Percentiles rank a stretch among this genome's conserved stretches.
These are phyloP conservation scores for Linnaemya vulpina DNA, from an alignment of 2,888 invertebrate species.

Conservation along the genomic window DNA sequence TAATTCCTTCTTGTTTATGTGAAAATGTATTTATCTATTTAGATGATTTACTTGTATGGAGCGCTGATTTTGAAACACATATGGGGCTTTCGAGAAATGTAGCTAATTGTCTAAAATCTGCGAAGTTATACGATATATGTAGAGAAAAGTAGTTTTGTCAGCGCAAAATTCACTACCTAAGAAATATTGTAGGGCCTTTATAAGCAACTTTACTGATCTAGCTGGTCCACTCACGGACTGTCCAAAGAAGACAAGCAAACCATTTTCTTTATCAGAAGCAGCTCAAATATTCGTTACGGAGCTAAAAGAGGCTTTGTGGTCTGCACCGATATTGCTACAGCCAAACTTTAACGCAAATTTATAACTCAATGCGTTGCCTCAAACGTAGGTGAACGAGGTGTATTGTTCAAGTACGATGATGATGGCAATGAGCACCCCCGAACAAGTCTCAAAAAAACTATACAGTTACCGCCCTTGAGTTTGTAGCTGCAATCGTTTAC, in stretches of 20 bases:
- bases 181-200: not conserved
- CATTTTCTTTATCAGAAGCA: not conserved
- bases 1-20: no score
- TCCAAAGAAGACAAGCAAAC: no score
- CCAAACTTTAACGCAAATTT: slow-evolving; percentile 19
- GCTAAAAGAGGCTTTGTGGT: slow-evolving; percentile 5
- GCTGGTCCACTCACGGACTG: not conserved
- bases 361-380: slow-evolving; percentile 12
- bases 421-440: slow-evolving; percentile 44
- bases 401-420: slow-evolving; percentile 30
- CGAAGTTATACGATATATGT: no score
- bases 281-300: slow-evolving; percentile 5
- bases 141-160: not conserved
- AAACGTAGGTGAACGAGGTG: not conserved
- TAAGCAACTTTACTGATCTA: not conserved
- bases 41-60: no score
- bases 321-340: slow-evolving; percentile 7
- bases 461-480: slow-evolving; percentile 15
- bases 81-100: no score
- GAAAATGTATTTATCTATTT: no score
- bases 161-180: not conserved
- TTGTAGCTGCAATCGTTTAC: slow-evolving; percentile 43
- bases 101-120: no score
- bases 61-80: no score
- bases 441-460: slow-evolving; percentile 36